Evolutionary conservation across 2,888 invertebrate genomes (phyloP).

Genomic region (Fragum whitleyi): DNA sequence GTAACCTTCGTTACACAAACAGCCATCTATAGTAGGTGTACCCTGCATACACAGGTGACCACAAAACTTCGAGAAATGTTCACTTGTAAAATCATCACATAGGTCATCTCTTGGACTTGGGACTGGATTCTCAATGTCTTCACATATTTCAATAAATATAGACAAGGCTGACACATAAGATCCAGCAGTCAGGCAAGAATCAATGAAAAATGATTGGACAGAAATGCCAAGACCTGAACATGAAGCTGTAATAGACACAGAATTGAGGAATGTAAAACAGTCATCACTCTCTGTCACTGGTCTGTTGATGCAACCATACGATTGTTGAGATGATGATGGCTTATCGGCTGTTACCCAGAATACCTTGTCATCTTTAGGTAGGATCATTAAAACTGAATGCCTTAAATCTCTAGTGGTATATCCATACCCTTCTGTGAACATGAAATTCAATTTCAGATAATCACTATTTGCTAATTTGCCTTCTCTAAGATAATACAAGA

Average conservation of each 20-base stretch:
- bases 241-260: conserved; percentile 19
- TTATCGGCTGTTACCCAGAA: conserved; percentile 52
- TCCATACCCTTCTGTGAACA: conserved; percentile 56
- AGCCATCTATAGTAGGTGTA: conserved; percentile 44
- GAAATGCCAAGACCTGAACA: conserved; percentile 45
- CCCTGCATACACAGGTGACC: conserved; percentile 59
- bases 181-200: conserved; percentile 46
- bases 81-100: conserved; percentile 59
- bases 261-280: neutral
- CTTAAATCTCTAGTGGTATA: conserved; percentile 39
- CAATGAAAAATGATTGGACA: conserved; percentile 29
- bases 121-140: conserved; percentile 43
- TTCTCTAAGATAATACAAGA: conserved; percentile 31
- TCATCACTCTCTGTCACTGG: neutral
- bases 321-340: neutral
- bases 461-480: conserved; percentile 13
- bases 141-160: conserved; percentile 64
- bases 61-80: conserved; percentile 62
- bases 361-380: conserved; percentile 32
- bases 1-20: conserved; percentile 60
- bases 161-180: conserved; percentile 56
- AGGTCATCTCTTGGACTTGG: conserved; percentile 56
- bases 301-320: neutral
- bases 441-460: conserved; percentile 40
- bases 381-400: conserved; percentile 33